These are phyloP conservation scores for Myotis pilosus DNA, from an alignment of 2,797 vertebrate species.

Conservation along the genomic window DNA sequence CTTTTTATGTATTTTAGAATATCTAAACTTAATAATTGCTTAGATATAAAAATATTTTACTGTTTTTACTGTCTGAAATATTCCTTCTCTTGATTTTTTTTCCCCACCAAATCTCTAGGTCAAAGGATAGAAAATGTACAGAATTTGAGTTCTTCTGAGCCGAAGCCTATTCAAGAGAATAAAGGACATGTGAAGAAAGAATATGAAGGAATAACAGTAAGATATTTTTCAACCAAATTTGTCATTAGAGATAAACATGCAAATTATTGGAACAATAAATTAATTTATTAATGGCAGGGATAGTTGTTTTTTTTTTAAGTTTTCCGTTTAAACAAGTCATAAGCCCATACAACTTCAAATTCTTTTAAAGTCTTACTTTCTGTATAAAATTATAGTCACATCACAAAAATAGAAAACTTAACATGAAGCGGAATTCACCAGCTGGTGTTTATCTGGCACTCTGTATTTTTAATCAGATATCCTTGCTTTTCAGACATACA, in stretches of 20 bases:
- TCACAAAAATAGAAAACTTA: constrained; percentile 31
- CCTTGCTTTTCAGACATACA: not conserved
- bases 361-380: constrained; percentile 28
- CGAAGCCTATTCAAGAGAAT: constrained; percentile 83
- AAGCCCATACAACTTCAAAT: not conserved
- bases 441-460: not conserved
- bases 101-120: constrained; percentile 81
- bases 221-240: constrained; percentile 62
- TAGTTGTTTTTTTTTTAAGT: not conserved
- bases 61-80: not conserved
- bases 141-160: constrained; percentile 86
- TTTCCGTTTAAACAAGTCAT: not conserved
- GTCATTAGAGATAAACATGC: not conserved
- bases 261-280: not conserved
- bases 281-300: not conserved
- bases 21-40: not conserved
- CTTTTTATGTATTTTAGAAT: not conserved
- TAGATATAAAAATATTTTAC: not conserved
- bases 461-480: not conserved
- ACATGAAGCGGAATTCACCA: not conserved
- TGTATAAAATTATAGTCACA: constrained; percentile 17
- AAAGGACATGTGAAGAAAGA: constrained; percentile 82
- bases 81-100: not conserved
- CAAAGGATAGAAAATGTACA: constrained; percentile 89
- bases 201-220: constrained; percentile 89